These are phyloP conservation scores for Drosophila tripunctata DNA, from an alignment of 2,888 invertebrate genomes.

Conservation along the genomic window DNA sequence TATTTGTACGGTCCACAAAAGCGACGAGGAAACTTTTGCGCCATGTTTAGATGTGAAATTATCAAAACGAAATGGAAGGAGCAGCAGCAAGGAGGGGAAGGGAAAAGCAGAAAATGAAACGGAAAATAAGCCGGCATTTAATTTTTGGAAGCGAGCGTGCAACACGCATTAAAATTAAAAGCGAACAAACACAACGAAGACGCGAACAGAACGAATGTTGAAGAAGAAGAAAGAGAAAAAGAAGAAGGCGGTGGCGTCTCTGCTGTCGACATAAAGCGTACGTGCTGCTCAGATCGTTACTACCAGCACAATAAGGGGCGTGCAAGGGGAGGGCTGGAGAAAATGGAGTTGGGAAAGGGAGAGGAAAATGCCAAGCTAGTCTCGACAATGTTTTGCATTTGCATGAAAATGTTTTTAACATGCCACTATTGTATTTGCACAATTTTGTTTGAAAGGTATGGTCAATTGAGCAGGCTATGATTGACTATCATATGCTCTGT, in stretches of 20 bases:
- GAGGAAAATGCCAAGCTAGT: constrained; percentile 13
- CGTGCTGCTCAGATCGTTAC: constrained; percentile 42
- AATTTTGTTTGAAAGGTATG: not conserved
- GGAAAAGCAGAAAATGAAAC: constrained; percentile 17
- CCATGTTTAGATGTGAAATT: constrained; percentile 63
- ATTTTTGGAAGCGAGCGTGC: constrained; percentile 75
- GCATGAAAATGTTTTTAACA: constrained; percentile 68
- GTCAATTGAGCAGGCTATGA: not conserved
- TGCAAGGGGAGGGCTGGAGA: not conserved
- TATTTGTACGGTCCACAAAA: constrained; percentile 72
- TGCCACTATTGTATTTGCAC: constrained; percentile 24
- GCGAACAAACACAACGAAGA: constrained; percentile 50
- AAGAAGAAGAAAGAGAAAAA: not conserved
- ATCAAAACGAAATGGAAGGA: constrained; percentile 56
- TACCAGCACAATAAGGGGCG: not conserved
- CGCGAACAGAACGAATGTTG: not conserved
- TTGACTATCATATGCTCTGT: constrained; percentile 9
- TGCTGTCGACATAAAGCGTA: constrained; percentile 32
- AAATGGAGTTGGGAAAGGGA: not conserved
- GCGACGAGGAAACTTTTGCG: constrained; percentile 48
- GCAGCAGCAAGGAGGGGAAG: not conserved
- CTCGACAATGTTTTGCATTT: constrained; percentile 70
- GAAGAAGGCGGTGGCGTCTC: constrained; percentile 36
- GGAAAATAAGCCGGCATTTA: constrained; percentile 76
- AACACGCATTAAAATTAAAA: constrained; percentile 80